Percentiles rank a stretch among this genome's conserved stretches.
Conservation (phyloP, 1,140 invertebrate species). For the Zaprionus africanus region DNA sequence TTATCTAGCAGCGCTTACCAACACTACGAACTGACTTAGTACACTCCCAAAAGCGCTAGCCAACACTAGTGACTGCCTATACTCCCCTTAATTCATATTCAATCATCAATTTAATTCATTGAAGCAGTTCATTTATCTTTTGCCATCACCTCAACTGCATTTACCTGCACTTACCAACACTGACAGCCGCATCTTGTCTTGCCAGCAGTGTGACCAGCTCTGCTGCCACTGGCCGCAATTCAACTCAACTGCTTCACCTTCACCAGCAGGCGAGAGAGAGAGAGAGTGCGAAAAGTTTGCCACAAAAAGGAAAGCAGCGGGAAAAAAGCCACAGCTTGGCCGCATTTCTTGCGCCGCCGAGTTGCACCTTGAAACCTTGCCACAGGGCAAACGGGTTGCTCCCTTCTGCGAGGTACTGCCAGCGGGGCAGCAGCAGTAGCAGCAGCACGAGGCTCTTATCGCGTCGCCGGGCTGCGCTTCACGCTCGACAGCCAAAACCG, state of each 20-base stretch:
- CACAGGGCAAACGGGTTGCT: constrained; percentile 3
- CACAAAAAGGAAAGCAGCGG: background rate
- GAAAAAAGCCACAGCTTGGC: constrained; percentile 3
- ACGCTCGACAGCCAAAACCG: constrained; percentile 79
- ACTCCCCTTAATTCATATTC: background rate
- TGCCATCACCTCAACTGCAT: background rate
- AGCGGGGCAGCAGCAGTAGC: too few relatives aligned
- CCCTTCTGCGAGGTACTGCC: background rate
- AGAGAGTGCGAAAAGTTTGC: constrained; percentile 4
- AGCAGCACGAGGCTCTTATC: constrained; percentile 52
- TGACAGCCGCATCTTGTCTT: background rate
- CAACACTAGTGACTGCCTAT: background rate
- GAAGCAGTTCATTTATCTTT: background rate
- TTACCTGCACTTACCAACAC: constrained; percentile 2
- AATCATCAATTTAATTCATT: background rate
- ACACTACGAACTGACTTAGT: too few relatives aligned
- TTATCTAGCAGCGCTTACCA: too few relatives aligned
- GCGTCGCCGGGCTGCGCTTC: constrained; percentile 75
- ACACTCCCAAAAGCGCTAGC: too few relatives aligned
- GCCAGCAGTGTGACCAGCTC: constrained; percentile 16
- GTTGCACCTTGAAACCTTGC: background rate
- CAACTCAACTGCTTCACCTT: constrained; percentile 1
- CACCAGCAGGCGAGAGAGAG: background rate
- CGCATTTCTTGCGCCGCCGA: constrained; percentile 2
- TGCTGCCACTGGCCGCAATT: background rate